Base-by-base conservation (phyloP, 2,113 vertebrate genomes). In the Callopanchax toddi region DNA sequence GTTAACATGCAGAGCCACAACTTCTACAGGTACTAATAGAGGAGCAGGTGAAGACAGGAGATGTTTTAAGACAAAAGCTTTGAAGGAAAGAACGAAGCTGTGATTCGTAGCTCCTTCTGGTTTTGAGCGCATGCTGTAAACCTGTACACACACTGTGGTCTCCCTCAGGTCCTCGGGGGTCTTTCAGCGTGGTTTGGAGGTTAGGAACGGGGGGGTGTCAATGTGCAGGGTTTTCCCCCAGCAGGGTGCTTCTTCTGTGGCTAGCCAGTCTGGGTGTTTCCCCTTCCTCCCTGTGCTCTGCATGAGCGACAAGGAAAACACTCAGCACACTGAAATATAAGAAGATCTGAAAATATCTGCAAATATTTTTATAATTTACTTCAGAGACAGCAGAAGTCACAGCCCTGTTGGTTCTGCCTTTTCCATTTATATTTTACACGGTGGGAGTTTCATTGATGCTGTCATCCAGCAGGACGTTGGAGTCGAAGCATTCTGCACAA, bases 251-350 rank as follows among this genome's bases (percentile, higher is more conserved):
- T 45, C 11, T 54, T 78, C 65, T 78, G 81, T 67, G 79, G 79
- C 55, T 22, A 13, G 56, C 61, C 43, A 45, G 61, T 26, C 2
- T 65, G 80, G 78, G 84, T 76, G 82, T 83, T 66, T 60, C 74
- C 78, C 60, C 79, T 79, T 83, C 75, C 79, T 82, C 81, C 62
- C 63, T 65, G 49, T 3, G 48, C 72, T 74, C 60, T 13, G 21
- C 60, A 12, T 79, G 68, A 79, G 67, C 43, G 60, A 75, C 79
- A 85, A 84, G 71, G 44, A 83, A 85, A 89, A 89, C 78, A 86
- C 59, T 2, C 22, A 36, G 49, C 2, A 34, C 60, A 49, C 55
- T 49, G 71, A 85, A 83, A 79, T 65, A 78, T 71, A 49, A 83
- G 69, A 79, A 76, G 58, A 10, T 74, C 65, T 62, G 57, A 52